These are phyloP conservation scores for Epinotia nisella DNA, from an alignment of 2,888 invertebrate genomes.

Conservation along the genomic window DNA sequence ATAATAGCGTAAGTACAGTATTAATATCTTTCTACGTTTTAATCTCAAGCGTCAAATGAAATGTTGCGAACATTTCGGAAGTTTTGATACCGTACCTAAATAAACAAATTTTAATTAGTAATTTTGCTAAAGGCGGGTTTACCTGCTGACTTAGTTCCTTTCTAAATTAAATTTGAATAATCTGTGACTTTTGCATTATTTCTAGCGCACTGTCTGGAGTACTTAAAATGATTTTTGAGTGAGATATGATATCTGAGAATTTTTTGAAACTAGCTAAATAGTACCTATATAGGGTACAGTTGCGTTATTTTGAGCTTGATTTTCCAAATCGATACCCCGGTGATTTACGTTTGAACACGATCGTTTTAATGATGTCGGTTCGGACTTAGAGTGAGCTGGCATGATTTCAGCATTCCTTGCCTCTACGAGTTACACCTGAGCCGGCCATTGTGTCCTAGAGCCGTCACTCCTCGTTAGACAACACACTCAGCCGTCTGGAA, in stretches of 20 bases:
- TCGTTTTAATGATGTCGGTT: slow-evolving; percentile 32
- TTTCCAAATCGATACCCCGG: slow-evolving; percentile 16
- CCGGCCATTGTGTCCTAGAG: slow-evolving; percentile 65
- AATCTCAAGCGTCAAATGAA: slow-evolving; percentile 37
- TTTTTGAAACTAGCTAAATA: too few species aligned
- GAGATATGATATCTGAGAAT: not conserved
- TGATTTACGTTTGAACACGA: slow-evolving; percentile 28
- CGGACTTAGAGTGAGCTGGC: slow-evolving; percentile 40
- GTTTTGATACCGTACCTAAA: slow-evolving; percentile 40
- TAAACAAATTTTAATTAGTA: slow-evolving; percentile 42
- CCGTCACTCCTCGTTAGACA: slow-evolving; percentile 67
- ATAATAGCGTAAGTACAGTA: slow-evolving; percentile 17
- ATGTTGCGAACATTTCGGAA: slow-evolving; percentile 29
- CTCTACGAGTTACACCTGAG: slow-evolving; percentile 61
- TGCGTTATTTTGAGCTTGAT: not conserved
- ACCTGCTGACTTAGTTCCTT: slow-evolving; percentile 21
- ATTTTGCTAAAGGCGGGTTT: slow-evolving; percentile 11
- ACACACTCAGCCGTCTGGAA: slow-evolving; percentile 58
- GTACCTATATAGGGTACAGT: too few species aligned
- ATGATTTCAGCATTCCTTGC: slow-evolving; percentile 53
- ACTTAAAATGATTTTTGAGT: not conserved
- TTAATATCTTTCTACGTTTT: slow-evolving; percentile 44
- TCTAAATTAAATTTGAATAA: slow-evolving; percentile 19
- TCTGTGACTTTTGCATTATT: not conserved
- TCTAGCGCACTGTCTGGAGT: not conserved